phyloP scores from a whole-genome alignment of 2,113 vertebrate genomes.

The Gadus macrocephalus region DNA sequence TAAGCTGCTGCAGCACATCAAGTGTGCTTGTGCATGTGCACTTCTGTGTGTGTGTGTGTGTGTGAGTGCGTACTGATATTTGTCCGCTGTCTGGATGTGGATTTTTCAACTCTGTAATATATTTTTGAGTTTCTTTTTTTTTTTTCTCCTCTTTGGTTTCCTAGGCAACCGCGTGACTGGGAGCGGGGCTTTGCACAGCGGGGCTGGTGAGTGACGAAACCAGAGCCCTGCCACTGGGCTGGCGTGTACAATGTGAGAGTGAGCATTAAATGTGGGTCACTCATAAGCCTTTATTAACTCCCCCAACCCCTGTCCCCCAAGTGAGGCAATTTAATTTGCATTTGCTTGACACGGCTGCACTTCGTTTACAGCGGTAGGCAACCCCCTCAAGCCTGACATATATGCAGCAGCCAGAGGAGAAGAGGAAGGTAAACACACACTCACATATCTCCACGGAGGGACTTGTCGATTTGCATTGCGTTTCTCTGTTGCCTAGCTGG shows the following conservation, averaged over 20 bases:
- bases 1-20: conserved; percentile 16
- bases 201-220: conserved; percentile 52
- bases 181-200: conserved; percentile 58
- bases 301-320: conserved; percentile 35
- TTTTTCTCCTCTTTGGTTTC: conserved; percentile 54
- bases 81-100: conserved; percentile 19
- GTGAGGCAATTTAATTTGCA: conserved; percentile 62
- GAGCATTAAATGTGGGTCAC: conserved; percentile 67
- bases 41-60: conserved; percentile 14
- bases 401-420: conserved; percentile 30
- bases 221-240: conserved; percentile 53
- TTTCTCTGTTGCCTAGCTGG: too few species aligned
- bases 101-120: conserved; percentile 15
- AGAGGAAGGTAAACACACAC: not conserved
- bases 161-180: conserved; percentile 65
- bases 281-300: conserved; percentile 66
- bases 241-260: conserved; percentile 57
- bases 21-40: conserved; percentile 27
- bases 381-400: conserved; percentile 37
- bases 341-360: conserved; percentile 50
- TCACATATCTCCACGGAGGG: too few species aligned
- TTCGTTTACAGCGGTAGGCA: conserved; percentile 36
- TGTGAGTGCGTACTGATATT: not conserved
- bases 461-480: too few species aligned
- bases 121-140: conserved; percentile 48